Evolutionary conservation across 2,113 vertebrate species (phyloP), one percentile per base, ranked within the genome.

Genomic region (Turdus rufiventris): DNA sequence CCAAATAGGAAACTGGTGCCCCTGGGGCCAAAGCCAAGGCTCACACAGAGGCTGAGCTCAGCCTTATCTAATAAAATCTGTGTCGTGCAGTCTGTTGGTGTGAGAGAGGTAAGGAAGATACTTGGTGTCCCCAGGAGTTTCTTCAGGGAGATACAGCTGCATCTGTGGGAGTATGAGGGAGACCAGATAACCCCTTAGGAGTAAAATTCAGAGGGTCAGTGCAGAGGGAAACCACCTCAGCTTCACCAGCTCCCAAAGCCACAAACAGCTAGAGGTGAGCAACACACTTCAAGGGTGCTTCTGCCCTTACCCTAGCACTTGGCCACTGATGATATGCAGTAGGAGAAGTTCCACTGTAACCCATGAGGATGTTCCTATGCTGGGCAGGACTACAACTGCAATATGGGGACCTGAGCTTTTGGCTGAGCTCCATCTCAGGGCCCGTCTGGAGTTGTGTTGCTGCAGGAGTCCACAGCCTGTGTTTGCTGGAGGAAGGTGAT

Each of bases 121-220:
- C 16, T 34, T 42, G 34, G 11, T 83, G 34, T 28, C 29, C 61
- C 38, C 31, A 19, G 10, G 19, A 48, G 4, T 29, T 60, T 60
- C 14, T 31, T 24, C 53, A 63, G 51, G 24, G 29, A 88, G 43
- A 70, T 67, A 18, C 66, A 67, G 33, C 29, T 67, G 10, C 29
- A 6, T 12, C 62, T 79, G 48, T 1, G 0, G 43, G 57, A 72
- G 14, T 8, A 10, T 31, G 29, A 66, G 43, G 23, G 29, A 25
- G 25, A 48, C 21, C 18, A 53, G 65, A 26, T 13, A 67, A 54
- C 25, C 17, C 36, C 0, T 0, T 0, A 9, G 42, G 50, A 74
- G n/a, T n/a, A 21, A 48, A 73, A 62, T 40, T 40, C 14, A 29
- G 38, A 42, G 29, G 34, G 18, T 45, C 43, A 15, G 18, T 47